Percentiles rank a stretch among this genome's conserved stretches.
These are phyloP conservation scores for Pomacea maculata DNA, from an alignment of 1,140 invertebrate species.

Conservation along the genomic window DNA sequence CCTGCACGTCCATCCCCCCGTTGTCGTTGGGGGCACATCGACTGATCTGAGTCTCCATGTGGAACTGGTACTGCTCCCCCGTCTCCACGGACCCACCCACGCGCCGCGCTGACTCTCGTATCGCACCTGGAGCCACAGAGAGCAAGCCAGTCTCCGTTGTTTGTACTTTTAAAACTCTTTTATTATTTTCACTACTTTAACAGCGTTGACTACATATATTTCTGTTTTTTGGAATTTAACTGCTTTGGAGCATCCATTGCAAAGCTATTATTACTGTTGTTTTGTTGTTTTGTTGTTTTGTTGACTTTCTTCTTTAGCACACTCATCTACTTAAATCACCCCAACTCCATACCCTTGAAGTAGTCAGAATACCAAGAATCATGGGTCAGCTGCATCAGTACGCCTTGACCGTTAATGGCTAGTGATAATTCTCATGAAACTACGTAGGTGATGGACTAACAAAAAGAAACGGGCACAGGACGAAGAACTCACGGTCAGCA, in stretches of 20 bases:
- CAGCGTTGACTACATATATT: too few species aligned
- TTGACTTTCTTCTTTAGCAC: not conserved
- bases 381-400: not conserved
- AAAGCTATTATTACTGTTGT: too few species aligned
- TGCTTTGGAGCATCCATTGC: too few species aligned
- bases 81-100: conserved; percentile 62
- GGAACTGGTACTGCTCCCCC: conserved; percentile 66
- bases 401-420: not conserved
- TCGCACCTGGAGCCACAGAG: conserved; percentile 31
- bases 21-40: conserved; percentile 62
- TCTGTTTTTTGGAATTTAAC: too few species aligned
- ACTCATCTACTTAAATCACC: not conserved
- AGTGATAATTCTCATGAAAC: too few species aligned
- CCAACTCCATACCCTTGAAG: not conserved
- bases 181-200: too few species aligned
- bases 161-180: too few species aligned
- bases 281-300: too few species aligned
- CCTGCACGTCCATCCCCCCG: conserved; percentile 59
- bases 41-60: conserved; percentile 64
- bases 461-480: not conserved
- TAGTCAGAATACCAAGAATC: not conserved
- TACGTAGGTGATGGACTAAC: not conserved
- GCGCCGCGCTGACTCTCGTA: conserved; percentile 35
- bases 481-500: conserved; percentile 41
- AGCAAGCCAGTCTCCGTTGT: too few species aligned